Conservation (phyloP, 1,140 invertebrate species). For the Caerostris darwini region DNA sequence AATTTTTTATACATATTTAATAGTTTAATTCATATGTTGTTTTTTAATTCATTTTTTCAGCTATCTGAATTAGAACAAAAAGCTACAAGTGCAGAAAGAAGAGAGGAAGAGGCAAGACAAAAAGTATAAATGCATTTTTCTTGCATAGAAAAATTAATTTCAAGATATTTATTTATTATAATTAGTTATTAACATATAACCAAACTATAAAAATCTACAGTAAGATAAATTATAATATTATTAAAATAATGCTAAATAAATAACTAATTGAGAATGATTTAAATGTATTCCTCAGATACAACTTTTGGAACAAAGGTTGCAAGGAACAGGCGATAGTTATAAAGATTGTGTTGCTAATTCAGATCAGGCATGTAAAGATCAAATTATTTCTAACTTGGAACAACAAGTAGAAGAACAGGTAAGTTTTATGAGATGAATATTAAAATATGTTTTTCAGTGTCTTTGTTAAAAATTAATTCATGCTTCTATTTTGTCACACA, state of each 20-base stretch:
- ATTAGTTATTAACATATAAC: too few relatives aligned
- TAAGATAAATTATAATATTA: not conserved
- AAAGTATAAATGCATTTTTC: conserved; percentile 46
- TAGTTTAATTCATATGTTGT: not conserved
- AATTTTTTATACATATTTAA: not conserved
- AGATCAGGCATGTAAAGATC: conserved; percentile 83
- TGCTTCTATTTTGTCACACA: conserved; percentile 80
- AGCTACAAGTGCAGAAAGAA: conserved; percentile 92
- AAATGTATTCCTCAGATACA: conserved; percentile 10
- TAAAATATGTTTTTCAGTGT: not conserved
- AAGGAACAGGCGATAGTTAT: conserved; percentile 61
- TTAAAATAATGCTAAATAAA: too few relatives aligned
- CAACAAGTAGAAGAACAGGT: conserved; percentile 96
- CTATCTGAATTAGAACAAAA: conserved; percentile 94
- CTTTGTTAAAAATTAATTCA: not conserved
- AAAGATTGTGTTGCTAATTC: conserved; percentile 69
- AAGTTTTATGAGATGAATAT: conserved; percentile 69
- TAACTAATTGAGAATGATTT: too few relatives aligned
- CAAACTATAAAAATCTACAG: not conserved
- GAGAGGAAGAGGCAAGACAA: conserved; percentile 94
- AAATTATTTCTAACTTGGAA: conserved; percentile 90
- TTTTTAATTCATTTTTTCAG: conserved; percentile 86
- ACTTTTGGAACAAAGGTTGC: conserved; percentile 69
- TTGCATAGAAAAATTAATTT: not conserved
- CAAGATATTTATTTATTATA: not conserved